A percentile compares a stretch with the other conserved stretches of the same genome.
These are phyloP conservation scores for Heterotis niloticus DNA, from an alignment of 2,113 vertebrate genomes.

Conservation along the genomic window DNA sequence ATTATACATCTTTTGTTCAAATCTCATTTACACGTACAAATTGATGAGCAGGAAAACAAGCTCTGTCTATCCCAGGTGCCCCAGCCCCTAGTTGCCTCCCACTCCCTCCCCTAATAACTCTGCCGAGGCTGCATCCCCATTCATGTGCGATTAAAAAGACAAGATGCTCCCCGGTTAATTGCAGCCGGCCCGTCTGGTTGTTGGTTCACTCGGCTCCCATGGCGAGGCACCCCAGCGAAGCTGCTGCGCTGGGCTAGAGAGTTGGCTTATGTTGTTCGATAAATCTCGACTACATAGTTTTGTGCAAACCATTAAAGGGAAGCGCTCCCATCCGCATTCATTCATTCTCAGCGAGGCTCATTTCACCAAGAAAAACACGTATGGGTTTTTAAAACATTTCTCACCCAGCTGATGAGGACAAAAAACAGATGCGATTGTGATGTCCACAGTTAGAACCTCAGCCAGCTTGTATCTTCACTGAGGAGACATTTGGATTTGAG, in stretches of 20 bases:
- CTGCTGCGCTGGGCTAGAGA: too few species aligned
- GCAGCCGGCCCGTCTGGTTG: not conserved
- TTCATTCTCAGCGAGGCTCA: not conserved
- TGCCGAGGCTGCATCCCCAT: not conserved
- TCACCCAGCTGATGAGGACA: not conserved
- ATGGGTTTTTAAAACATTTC: not conserved
- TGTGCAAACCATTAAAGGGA: too few species aligned
- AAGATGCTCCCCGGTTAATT: not conserved
- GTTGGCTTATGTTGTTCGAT: too few species aligned
- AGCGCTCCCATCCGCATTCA: too few species aligned
- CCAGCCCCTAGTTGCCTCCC: not conserved
- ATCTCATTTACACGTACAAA: slow-evolving; percentile 49
- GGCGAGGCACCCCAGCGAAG: too few species aligned
- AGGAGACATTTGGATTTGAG: too few species aligned
- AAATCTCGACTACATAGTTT: too few species aligned
- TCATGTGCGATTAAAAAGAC: not conserved
- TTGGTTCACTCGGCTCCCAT: too few species aligned
- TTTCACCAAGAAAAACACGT: not conserved
- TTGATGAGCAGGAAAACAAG: slow-evolving; percentile 32
- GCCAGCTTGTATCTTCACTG: too few species aligned
- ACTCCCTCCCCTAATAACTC: not conserved
- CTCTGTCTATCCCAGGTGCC: not conserved
- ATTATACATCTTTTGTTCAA: slow-evolving; percentile 53
- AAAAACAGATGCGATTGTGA: too few species aligned
- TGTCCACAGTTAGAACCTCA: too few species aligned